These are phyloP conservation scores for Hestina assimilis DNA, from an alignment of 1,140 invertebrate species.

Conservation along the genomic window DNA sequence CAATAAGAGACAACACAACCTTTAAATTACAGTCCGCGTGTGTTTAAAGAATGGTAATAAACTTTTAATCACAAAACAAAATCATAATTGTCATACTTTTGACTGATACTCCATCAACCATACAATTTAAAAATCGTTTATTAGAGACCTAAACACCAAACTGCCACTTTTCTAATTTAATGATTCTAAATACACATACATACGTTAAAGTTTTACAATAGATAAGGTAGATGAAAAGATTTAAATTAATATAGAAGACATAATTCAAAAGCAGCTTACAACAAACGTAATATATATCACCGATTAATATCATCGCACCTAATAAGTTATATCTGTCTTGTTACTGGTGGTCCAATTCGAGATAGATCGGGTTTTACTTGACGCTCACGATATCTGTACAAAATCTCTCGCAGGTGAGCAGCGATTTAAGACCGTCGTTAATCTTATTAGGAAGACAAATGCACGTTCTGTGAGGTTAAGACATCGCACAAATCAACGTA, in stretches of 20 bases:
- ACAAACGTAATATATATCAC: constrained; percentile 11
- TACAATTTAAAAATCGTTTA: no score
- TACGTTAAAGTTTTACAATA: no score
- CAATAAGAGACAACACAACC: no score
- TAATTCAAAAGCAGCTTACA: neutral
- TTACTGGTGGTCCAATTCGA: constrained; percentile 24
- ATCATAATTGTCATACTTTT: no score
- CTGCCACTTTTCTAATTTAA: no score
- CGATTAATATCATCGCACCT: constrained; percentile 20
- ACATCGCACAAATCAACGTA: constrained; percentile 69
- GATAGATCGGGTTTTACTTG: constrained; percentile 19
- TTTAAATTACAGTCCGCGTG: no score
- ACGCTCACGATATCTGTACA: constrained; percentile 24
- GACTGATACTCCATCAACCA: no score
- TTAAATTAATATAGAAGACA: neutral
- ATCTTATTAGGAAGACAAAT: constrained; percentile 52
- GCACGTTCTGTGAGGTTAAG: constrained; percentile 46
- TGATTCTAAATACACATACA: no score
- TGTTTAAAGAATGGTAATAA: no score
- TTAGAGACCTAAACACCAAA: no score
- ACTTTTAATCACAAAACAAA: no score
- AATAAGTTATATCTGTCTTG: constrained; percentile 18
- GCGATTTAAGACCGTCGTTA: constrained; percentile 43
- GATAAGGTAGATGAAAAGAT: no score
- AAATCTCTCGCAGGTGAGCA: constrained; percentile 38